Conservation (phyloP, 2,888 invertebrate genomes). For the Harmothoe impar region DNA sequence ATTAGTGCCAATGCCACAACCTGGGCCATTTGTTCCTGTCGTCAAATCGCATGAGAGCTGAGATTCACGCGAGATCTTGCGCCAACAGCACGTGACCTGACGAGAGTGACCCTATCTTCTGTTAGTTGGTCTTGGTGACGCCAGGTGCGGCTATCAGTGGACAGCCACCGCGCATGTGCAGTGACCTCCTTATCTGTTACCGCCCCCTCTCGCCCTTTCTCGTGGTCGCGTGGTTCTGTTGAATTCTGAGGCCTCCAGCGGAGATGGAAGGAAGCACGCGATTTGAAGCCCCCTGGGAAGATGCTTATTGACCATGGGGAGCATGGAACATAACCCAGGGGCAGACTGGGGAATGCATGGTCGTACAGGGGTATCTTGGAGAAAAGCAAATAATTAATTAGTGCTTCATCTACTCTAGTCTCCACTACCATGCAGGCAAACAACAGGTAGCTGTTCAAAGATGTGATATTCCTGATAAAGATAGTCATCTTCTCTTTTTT, state of each 20-base stretch:
- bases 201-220: background rate
- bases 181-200: background rate
- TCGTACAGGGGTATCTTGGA: background rate
- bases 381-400: background rate
- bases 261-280: background rate
- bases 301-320: background rate
- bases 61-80: background rate
- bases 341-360: background rate
- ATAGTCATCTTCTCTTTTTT: too few species aligned
- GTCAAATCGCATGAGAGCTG: background rate
- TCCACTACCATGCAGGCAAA: background rate
- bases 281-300: background rate
- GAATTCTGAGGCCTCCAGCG: background rate
- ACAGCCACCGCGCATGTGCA: background rate
- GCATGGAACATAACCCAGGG: background rate
- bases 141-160: constrained; percentile 3
- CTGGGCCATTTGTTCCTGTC: background rate
- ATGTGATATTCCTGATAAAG: background rate
- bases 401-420: background rate
- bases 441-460: background rate
- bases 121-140: background rate
- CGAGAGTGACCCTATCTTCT: background rate
- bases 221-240: background rate
- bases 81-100: background rate
- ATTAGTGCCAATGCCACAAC: background rate